Percentiles rank a stretch among this genome's conserved stretches.
Conservation (phyloP, 2,888 invertebrate species). For the Diaperis boleti region DNA sequence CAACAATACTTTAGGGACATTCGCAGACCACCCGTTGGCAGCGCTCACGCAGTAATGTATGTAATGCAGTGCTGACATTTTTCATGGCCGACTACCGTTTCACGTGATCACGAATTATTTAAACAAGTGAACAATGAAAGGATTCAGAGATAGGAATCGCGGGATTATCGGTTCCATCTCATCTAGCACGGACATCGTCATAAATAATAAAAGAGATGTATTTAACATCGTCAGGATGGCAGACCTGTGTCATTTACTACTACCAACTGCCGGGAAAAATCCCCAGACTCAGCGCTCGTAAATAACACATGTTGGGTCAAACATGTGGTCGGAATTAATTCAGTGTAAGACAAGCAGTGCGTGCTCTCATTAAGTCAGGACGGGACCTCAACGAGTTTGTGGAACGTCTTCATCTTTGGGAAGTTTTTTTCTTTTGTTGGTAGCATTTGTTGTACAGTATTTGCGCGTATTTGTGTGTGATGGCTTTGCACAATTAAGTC, state of each 20-base stretch:
- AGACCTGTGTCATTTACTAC: constrained; percentile 25
- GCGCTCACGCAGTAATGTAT: constrained; percentile 12
- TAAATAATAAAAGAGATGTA: constrained; percentile 22
- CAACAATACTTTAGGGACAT: not conserved
- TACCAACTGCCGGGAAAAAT: constrained; percentile 6
- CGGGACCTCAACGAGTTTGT: not conserved
- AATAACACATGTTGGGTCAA: constrained; percentile 50
- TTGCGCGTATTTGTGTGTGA: no score
- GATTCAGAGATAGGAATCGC: constrained; percentile 37
- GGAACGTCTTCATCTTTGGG: constrained; percentile 3
- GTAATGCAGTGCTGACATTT: constrained; percentile 6
- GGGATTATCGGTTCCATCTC: constrained; percentile 35
- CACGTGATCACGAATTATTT: constrained; percentile 44
- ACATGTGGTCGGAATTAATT: constrained; percentile 53
- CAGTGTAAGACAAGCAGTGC: constrained; percentile 56
- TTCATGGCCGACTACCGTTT: constrained; percentile 35
- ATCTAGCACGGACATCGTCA: constrained; percentile 23
- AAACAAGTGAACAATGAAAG: constrained; percentile 42
- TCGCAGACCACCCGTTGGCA: constrained; percentile 8
- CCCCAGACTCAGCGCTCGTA: constrained; percentile 20
- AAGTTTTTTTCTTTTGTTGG: no score
- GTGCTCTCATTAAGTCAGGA: constrained; percentile 55
- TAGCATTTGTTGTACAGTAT: not conserved
- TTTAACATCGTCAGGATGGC: constrained; percentile 20
- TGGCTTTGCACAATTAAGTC: no score